phyloP scores from a whole-genome alignment of 2,888 invertebrate species.

The Coleophora deauratella region DNA sequence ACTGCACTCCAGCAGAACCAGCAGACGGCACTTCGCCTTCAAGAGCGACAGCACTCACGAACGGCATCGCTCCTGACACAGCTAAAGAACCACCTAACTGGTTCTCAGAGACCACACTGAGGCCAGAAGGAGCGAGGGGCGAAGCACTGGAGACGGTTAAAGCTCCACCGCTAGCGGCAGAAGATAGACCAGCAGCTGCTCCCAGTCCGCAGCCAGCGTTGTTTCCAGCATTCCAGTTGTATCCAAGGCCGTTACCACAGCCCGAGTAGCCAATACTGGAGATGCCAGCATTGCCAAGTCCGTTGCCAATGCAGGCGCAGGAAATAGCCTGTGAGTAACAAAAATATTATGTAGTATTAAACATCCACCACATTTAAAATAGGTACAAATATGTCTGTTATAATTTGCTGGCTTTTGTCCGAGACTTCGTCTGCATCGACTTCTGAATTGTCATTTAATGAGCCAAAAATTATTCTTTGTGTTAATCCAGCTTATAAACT shows the following conservation, averaged over 20 bases:
- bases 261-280: not conserved
- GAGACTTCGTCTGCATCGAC: too few species aligned
- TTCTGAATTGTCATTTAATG: too few species aligned
- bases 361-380: too few species aligned
- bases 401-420: too few species aligned
- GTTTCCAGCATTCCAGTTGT: not conserved
- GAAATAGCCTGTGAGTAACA: not conserved
- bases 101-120: slow-evolving; percentile 27
- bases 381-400: too few species aligned
- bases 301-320: not conserved
- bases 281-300: not conserved
- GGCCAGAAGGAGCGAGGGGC: slow-evolving; percentile 31
- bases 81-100: slow-evolving; percentile 23
- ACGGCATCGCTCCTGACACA: slow-evolving; percentile 24
- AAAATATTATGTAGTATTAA: too few species aligned
- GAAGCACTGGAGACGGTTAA: slow-evolving; percentile 25
- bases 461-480: too few species aligned
- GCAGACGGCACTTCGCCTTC: slow-evolving; percentile 25
- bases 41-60: slow-evolving; percentile 24
- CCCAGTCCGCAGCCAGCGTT: not conserved
- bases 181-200: slow-evolving; percentile 4
- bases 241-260: slow-evolving; percentile 7
- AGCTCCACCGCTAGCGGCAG: slow-evolving; percentile 21
- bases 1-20: slow-evolving; percentile 32
- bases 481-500: too few species aligned